Base-by-base conservation (phyloP, 2,797 vertebrate species). In the Steatocranus sp. region DNA sequence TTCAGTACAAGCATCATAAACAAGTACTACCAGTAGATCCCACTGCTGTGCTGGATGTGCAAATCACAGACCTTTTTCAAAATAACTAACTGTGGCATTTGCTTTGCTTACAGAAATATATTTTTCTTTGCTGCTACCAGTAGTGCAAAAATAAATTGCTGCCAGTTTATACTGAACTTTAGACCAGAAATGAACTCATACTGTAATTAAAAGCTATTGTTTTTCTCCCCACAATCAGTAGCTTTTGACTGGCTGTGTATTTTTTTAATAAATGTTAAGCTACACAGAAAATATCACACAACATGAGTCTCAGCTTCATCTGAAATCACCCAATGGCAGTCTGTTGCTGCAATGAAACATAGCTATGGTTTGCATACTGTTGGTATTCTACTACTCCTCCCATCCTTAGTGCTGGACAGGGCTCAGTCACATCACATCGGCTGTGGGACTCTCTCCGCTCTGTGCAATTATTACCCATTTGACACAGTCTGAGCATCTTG, bases 391-490 rank as follows among this genome's bases (percentile, higher is more conserved):
- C 54, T 80, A 27, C 8, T 63, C 7, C 25, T 81, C 66, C 83
- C 79, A 66, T 83, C 58, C 66, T 58, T 53, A 32, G 80, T 58
- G 46, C 79, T 83, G 75, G 58, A 86, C 80, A 25, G 73, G 74
- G 27, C 56, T 79, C 84, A 15, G 63, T 88, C 87, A 9, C 78
- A 63, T 87, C 76, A 54, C 61, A 46, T 10, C 34, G 81, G 61
- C 81, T 66, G 58, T 78, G 68, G 15, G 73, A 70, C 85, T 83
- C 84, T 82, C 70, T 78, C 53, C 27, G 53, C 78, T 83, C 83
- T 51, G 76, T 83, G 82, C 87, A 81, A 93, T 93, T 89, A 92
- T 83, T 80, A 8, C 17, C 80, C 85, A 81, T 89, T 85, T 86
- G 89, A 90, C 87, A 90, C 82, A 88, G 89, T 75, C 81, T 32